Base-by-base conservation (phyloP, 2,888 invertebrate genomes). In the Lysandra bellargus region DNA sequence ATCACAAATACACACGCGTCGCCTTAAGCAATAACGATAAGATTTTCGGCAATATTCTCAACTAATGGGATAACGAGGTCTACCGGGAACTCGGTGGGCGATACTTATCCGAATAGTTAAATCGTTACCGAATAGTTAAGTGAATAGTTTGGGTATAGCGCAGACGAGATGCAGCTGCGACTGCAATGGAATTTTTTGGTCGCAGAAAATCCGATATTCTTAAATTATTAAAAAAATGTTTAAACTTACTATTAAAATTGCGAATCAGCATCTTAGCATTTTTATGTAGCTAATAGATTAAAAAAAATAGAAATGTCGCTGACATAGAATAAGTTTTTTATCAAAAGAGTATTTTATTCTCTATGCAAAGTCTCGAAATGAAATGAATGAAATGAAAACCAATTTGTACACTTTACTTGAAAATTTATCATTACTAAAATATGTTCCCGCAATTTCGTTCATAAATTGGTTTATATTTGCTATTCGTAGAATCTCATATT, bases 1-100 rank as follows among this genome's bases (percentile, higher is more conserved):
- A 53, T 3, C 14, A 14, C 53, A 53, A 14, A 53, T 1, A 53
- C 53, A 53, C 14, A 14, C 4, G 64, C 87, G 85, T 81, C 79
- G 82, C 87, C 90, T 90, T 91, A 91, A 91, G 81, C 80, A 79
- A 76, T 73, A 79, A 44, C 86, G 90, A 90, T 90, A 90, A 89
- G 83, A 82, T 82, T 85, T 88, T 90, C 88, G 84, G 86, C 85
- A 85, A 87, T 86, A 88, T 85, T 87, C 87, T 84, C 83, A 85
- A 89, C 89, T 91, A 91, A 91, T 91, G 90, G 87, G 87, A 84
- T 87, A 87, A 87, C 85, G 88, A 87, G 87, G 81, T 84, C 84
- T 86, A 84, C 85, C 85, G 85, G 84, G 83, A 86, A 85, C 83
- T 89, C 90, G 90, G 90, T 90, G 90, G 90, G 85, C 89, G 85